A percentile compares a stretch with the other conserved stretches of the same genome.
phyloP scores from a whole-genome alignment of 2,113 vertebrate species.

The Noturus placidus region DNA sequence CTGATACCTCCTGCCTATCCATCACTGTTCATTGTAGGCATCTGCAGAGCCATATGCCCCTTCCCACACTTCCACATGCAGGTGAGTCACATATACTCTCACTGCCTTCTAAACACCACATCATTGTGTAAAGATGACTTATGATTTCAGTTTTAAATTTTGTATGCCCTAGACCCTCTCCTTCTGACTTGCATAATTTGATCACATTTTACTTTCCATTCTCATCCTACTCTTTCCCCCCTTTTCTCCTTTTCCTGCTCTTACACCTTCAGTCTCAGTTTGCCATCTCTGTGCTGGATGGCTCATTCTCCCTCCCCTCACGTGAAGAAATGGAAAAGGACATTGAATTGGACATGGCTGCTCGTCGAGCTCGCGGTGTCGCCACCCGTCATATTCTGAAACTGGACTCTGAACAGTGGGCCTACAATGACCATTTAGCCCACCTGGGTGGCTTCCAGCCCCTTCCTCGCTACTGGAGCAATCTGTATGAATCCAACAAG shows the following conservation, averaged over 20 bases:
- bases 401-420: conserved; percentile 65
- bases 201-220: not conserved
- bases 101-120: not conserved
- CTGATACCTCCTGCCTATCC: conserved; percentile 75
- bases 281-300: conserved; percentile 63
- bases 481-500: conserved; percentile 62
- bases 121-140: not conserved
- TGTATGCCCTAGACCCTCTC: not conserved
- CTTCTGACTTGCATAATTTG: not conserved
- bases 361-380: conserved; percentile 48
- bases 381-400: conserved; percentile 62
- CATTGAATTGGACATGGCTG: conserved; percentile 50
- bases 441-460: conserved; percentile 58
- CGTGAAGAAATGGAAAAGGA: conserved; percentile 62
- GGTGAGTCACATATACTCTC: conserved; percentile 53
- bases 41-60: conserved; percentile 77
- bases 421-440: conserved; percentile 64
- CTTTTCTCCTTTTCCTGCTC: not conserved
- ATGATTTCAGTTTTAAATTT: not conserved
- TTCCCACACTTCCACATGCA: conserved; percentile 80
- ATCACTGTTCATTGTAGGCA: conserved; percentile 75
- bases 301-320: conserved; percentile 60
- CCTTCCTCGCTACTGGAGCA: conserved; percentile 54
- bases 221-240: not conserved
- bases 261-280: conserved; percentile 53